phyloP scores from a whole-genome alignment of 2,797 vertebrate genomes.

The Rhynchotus rufescens region DNA sequence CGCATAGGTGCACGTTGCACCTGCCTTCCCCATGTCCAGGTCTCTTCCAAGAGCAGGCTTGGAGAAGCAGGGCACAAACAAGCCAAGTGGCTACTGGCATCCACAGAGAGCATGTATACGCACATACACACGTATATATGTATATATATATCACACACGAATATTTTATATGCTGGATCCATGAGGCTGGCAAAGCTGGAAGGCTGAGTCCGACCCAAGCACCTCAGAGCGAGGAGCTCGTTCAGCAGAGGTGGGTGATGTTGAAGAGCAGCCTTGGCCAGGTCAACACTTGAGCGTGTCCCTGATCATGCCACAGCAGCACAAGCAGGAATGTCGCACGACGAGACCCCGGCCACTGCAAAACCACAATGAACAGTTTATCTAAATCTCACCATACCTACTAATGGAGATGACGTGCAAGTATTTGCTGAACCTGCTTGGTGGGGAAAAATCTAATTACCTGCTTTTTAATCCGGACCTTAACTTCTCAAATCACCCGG shows the following conservation, averaged over 20 bases:
- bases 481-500: neutral
- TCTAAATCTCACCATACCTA: neutral
- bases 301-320: too few species aligned
- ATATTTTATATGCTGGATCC: neutral
- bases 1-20: constrained; percentile 7
- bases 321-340: too few species aligned
- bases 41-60: too few species aligned
- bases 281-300: too few species aligned
- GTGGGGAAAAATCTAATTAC: neutral
- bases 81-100: too few species aligned
- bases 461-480: neutral
- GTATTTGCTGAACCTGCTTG: neutral
- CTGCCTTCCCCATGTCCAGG: neutral
- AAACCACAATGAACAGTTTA: neutral
- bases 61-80: too few species aligned
- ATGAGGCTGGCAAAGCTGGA: neutral
- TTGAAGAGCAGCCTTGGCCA: too few species aligned
- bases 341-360: too few species aligned
- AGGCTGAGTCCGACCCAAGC: neutral
- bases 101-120: too few species aligned
- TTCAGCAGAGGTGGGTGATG: neutral
- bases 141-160: too few species aligned
- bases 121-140: too few species aligned
- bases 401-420: neutral
- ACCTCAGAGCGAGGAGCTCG: neutral